Conservation (phyloP, 2,797 vertebrate genomes). For the Betta splendens region DNA sequence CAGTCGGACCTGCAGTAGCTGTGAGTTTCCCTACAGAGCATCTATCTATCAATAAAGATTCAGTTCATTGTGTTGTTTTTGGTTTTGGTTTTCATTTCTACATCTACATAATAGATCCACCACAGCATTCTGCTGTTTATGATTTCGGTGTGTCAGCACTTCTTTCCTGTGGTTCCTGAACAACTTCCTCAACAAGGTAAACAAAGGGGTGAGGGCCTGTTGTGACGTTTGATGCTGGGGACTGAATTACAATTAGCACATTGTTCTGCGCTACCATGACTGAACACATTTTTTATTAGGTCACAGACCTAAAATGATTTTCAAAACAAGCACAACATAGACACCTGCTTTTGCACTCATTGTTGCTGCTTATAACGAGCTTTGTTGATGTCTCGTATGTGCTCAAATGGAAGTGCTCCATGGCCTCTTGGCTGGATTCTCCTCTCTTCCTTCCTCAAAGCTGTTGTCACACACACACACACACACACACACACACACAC, state of each 20-base stretch:
- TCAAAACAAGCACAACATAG: conserved; percentile 56
- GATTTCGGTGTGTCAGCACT: conserved; percentile 49
- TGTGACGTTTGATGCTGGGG: conserved; percentile 56
- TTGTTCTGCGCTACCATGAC: conserved; percentile 46
- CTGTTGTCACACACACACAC: no score
- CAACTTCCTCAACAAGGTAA: conserved; percentile 50
- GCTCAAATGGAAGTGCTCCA: conserved; percentile 66
- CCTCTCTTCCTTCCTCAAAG: conserved; percentile 67
- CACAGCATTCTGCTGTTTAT: conserved; percentile 39
- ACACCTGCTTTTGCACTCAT: conserved; percentile 72
- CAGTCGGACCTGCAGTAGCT: no score
- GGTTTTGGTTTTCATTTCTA: no score
- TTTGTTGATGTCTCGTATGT: conserved; percentile 64
- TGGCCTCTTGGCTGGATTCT: conserved; percentile 61
- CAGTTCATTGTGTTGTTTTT: no score
- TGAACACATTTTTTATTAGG: conserved; percentile 50
- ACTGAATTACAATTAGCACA: conserved; percentile 47
- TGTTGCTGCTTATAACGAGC: conserved; percentile 61
- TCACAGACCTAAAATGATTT: conserved; percentile 48
- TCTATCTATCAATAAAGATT: no score
- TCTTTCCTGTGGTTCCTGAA: conserved; percentile 42
- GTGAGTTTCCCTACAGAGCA: no score
- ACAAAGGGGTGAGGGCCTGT: conserved; percentile 61
- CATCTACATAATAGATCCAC: no score
- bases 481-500: not conserved